Evolutionary conservation across 1,140 invertebrate genomes (phyloP).

Genomic region (Zaprionus taronus): DNA sequence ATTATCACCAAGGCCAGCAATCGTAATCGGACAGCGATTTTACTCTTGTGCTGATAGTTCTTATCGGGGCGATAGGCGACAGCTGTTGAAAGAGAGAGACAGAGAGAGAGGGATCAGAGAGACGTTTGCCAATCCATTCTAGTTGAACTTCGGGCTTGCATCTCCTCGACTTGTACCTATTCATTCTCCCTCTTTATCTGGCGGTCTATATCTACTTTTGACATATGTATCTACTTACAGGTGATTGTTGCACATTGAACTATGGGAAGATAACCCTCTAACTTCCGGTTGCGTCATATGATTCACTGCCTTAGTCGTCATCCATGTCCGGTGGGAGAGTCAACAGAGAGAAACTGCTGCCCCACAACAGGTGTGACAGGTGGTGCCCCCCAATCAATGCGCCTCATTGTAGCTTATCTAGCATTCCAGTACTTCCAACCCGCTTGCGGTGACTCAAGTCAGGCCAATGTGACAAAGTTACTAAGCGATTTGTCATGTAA

Average conservation of each 20-base stretch:
- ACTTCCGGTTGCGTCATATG: background rate
- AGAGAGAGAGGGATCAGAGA: too few relatives aligned
- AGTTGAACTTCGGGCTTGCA: background rate
- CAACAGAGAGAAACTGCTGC: background rate
- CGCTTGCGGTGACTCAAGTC: background rate
- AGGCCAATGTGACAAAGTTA: background rate
- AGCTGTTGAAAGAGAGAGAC: background rate
- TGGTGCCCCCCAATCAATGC: background rate
- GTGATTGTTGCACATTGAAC: background rate
- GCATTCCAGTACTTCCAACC: background rate
- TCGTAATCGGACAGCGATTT: background rate
- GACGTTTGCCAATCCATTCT: background rate
- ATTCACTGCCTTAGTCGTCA: background rate
- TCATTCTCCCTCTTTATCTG: background rate
- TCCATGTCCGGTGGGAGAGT: slow-evolving; percentile 3
- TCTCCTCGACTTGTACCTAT: background rate
- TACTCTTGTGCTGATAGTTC: background rate
- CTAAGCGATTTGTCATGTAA: background rate
- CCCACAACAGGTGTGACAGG: background rate
- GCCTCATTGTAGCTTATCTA: background rate
- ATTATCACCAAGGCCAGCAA: background rate
- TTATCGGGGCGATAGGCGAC: background rate
- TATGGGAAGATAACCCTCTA: background rate
- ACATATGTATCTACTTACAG: background rate
- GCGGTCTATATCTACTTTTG: background rate